Percentiles rank a stretch among this genome's conserved stretches.
Conservation (phyloP, 1,140 invertebrate genomes). For the Cyrtorhinus lividipennis region DNA sequence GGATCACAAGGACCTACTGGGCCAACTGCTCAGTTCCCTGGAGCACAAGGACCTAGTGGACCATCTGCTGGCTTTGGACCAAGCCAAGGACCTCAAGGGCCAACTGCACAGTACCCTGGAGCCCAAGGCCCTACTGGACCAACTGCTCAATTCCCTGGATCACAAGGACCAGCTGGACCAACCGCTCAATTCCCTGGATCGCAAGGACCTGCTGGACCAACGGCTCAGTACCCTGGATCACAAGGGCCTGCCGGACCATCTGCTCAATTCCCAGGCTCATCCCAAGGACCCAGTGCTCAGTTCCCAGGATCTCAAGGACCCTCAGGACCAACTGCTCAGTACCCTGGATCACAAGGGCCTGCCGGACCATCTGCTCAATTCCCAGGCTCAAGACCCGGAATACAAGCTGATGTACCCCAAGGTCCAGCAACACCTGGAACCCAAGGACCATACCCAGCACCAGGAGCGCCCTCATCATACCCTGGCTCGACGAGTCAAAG, state of each 20-base stretch:
- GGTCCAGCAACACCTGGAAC: constrained; percentile 18
- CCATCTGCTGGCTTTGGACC: constrained; percentile 15
- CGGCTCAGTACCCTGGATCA: constrained; percentile 16
- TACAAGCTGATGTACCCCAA: constrained; percentile 17
- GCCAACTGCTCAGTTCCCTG: constrained; percentile 22
- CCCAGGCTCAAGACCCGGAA: constrained; percentile 22
- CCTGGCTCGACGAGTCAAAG: constrained; percentile 16
- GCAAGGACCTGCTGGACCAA: constrained; percentile 22
- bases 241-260: constrained; percentile 23
- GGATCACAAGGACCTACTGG: constrained; percentile 26
- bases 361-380: neutral
- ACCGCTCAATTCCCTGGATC: too few relatives aligned
- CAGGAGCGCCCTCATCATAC: neutral
- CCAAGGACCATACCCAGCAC: constrained; percentile 4
- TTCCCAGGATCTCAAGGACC: constrained; percentile 24
- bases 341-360: constrained; percentile 20
- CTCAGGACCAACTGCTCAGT: constrained; percentile 25
- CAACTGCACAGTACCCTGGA: constrained; percentile 18
- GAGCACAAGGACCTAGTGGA: constrained; percentile 22
- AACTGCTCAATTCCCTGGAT: constrained; percentile 17
- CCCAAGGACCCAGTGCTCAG: constrained; percentile 18
- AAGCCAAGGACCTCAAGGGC: constrained; percentile 19
- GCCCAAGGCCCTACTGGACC: constrained; percentile 16
- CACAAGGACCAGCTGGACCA: constrained; percentile 12
- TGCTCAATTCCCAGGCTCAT: constrained; percentile 17